Percentiles rank a stretch among this genome's conserved stretches.
Evolutionary conservation across 2,113 vertebrate genomes (phyloP).

Genomic region (Lynx canadensis): DNA sequence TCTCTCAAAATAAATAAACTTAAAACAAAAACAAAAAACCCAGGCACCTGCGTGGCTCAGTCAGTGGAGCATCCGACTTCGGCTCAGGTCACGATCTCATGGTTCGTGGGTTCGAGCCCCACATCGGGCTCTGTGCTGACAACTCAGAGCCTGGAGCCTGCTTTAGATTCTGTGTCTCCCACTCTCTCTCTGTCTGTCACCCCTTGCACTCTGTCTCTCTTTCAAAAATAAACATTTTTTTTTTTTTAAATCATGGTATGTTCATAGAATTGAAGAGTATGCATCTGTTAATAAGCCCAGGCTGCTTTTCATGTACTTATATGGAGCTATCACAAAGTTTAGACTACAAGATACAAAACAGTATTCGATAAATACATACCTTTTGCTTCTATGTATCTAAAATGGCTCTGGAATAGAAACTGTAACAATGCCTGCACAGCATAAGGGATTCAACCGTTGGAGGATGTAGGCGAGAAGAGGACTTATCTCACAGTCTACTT

Average conservation of each 20-base stretch:
- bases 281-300: conserved; percentile 22
- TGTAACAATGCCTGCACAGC: neutral
- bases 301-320: conserved; percentile 20
- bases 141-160: too few relatives aligned
- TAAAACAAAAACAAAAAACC: too few relatives aligned
- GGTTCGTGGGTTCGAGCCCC: too few relatives aligned
- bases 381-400: neutral
- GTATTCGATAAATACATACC: neutral
- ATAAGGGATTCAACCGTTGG: neutral
- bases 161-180: too few relatives aligned
- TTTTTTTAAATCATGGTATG: neutral
- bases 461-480: neutral
- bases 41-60: too few relatives aligned
- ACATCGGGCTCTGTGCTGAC: too few relatives aligned
- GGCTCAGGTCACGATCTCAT: too few relatives aligned
- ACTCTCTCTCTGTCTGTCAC: too few relatives aligned
- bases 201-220: too few relatives aligned
- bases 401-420: neutral
- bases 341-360: neutral
- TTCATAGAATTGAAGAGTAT: neutral
- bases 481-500: neutral
- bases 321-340: neutral
- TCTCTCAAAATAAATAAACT: too few relatives aligned
- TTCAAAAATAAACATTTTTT: too few relatives aligned
- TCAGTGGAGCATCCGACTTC: too few relatives aligned